Percentiles rank a stretch among this genome's conserved stretches.
phyloP scores from a whole-genome alignment of 1,140 invertebrate species.

The Sesamia nonagrioides region DNA sequence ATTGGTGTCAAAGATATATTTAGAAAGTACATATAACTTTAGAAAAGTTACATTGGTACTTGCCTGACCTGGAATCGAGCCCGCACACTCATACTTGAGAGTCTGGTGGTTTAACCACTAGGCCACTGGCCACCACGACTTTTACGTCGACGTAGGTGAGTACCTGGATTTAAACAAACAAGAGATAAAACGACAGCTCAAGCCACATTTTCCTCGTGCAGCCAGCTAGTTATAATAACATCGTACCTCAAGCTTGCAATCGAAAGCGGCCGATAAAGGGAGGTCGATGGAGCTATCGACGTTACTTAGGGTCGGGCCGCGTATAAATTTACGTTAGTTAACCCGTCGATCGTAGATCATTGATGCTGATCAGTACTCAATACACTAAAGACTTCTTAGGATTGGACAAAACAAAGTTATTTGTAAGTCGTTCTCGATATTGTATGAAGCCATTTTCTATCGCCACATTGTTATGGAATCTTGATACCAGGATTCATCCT shows the following conservation, averaged over 20 bases:
- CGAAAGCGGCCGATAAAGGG: slow-evolving; percentile 13
- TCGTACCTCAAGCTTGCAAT: slow-evolving; percentile 31
- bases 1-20: too few relatives aligned
- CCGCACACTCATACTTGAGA: too few relatives aligned
- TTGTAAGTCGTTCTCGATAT: not conserved
- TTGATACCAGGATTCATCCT: not conserved
- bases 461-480: not conserved
- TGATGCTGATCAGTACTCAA: slow-evolving; percentile 1
- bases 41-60: too few relatives aligned
- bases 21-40: too few relatives aligned
- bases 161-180: too few relatives aligned
- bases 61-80: too few relatives aligned
- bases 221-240: slow-evolving; percentile 26
- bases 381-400: not conserved
- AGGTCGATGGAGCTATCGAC: slow-evolving; percentile 21
- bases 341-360: not conserved
- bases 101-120: too few relatives aligned
- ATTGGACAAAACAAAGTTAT: not conserved
- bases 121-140: too few relatives aligned
- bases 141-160: too few relatives aligned
- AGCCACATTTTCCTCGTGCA: not conserved
- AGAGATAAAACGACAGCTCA: not conserved
- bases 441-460: not conserved
- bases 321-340: slow-evolving; percentile 45
- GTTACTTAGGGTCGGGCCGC: slow-evolving; percentile 19